Base-by-base conservation (phyloP, 1,140 invertebrate genomes). In the Micrasema minimum region DNA sequence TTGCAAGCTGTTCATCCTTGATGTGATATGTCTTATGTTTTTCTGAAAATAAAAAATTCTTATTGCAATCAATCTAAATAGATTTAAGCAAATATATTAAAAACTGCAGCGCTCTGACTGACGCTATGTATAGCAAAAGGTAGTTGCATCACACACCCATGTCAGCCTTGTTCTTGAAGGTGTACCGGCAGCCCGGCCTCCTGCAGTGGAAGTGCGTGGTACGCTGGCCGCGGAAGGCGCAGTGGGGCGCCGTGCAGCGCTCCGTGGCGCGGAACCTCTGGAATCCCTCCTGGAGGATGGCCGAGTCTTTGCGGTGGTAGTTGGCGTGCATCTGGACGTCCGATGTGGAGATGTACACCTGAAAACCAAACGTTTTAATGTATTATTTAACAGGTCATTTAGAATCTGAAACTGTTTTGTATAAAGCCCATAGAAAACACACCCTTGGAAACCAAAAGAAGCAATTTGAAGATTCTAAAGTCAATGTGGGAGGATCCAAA, bases 321-420 rank as follows among this genome's bases (percentile, higher is more conserved):
- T 98, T 99, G 2, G 96, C 96, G 81, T 99, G 97, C 97, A 99
- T 99, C 84, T 99, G 97, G 0, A 99, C 97, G 83, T 99, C 97
- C 31, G 96, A 98, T 3, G 97, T 99, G 77, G 96, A 98, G 80
- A 99, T 97, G 83, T 99, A 99, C 0, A 98, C 94, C 83, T 85
- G 75, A 20, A 79, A 75, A 61, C 5, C n/a, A n/a, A n/a, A n/a
- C n/a, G n/a, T n/a, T n/a, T n/a, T n/a, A n/a, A n/a, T n/a, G 38
- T n/a, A 67, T 37, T 51, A 37, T 23, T n/a, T n/a, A n/a, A n/a
- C n/a, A n/a, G n/a, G n/a, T n/a, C n/a, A n/a, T n/a, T n/a, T n/a
- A n/a, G n/a, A n/a, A n/a, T n/a, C n/a, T n/a, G n/a, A n/a, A n/a
- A n/a, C n/a, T n/a, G n/a, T n/a, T n/a, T n/a, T n/a, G n/a, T n/a